Evolutionary conservation across 2,888 invertebrate genomes (phyloP).

Genomic region (Napeogenes inachia): DNA sequence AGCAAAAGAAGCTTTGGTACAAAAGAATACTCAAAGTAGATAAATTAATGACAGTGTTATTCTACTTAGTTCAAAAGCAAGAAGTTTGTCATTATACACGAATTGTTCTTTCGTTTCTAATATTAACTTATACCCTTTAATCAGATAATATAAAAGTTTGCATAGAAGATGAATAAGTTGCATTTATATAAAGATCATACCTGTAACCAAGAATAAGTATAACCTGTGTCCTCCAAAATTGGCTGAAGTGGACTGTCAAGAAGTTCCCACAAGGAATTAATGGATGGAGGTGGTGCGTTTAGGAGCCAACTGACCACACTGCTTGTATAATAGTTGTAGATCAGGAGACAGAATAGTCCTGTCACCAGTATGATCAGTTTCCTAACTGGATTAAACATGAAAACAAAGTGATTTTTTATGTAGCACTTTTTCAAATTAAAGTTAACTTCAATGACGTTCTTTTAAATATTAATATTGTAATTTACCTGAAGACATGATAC

Average conservation of each 20-base stretch:
- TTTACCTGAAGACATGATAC: conserved; percentile 46
- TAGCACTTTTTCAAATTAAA: not conserved
- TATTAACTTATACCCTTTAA: too few relatives aligned
- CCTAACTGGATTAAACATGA: conserved; percentile 42
- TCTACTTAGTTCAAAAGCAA: too few relatives aligned
- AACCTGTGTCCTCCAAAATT: conserved; percentile 69
- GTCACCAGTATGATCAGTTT: conserved; percentile 56
- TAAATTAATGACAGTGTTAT: too few relatives aligned
- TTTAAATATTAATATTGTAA: not conserved
- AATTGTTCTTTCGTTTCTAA: too few relatives aligned
- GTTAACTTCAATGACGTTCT: too few relatives aligned
- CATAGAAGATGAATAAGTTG: too few relatives aligned
- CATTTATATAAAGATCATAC: conserved; percentile 29
- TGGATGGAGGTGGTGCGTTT: conserved; percentile 68
- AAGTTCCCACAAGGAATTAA: conserved; percentile 70
- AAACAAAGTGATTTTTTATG: not conserved
- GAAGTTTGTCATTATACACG: too few relatives aligned
- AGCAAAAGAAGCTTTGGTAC: conserved; percentile 6
- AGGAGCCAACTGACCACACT: conserved; percentile 78
- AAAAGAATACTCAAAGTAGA: too few relatives aligned
- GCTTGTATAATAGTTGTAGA: conserved; percentile 79
- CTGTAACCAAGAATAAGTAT: conserved; percentile 64
- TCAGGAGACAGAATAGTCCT: conserved; percentile 58
- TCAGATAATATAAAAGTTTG: too few relatives aligned
- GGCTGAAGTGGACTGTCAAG: conserved; percentile 70